Conservation (phyloP, 2,797 vertebrate species). For the Malacoctenus gilli region DNA sequence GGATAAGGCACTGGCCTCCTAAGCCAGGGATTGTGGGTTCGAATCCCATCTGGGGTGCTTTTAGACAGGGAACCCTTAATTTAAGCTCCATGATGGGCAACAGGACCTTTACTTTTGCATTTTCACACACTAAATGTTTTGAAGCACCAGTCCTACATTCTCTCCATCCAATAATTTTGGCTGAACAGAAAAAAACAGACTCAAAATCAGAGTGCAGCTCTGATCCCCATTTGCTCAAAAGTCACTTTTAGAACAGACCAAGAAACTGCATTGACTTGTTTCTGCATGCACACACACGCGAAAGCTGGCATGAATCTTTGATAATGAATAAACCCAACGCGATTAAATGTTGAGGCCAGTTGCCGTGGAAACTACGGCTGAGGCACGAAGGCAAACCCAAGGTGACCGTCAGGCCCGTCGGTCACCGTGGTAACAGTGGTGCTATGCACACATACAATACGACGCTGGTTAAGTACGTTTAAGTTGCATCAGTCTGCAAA, state of each 20-base stretch:
- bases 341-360: constrained; percentile 64
- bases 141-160: too few relatives aligned
- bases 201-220: constrained; percentile 10
- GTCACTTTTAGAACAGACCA: constrained; percentile 21
- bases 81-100: too few relatives aligned
- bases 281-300: constrained; percentile 1
- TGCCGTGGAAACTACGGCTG: constrained; percentile 67
- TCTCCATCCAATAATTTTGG: too few relatives aligned
- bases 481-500: constrained; percentile 30
- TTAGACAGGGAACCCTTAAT: too few relatives aligned
- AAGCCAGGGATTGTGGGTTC: constrained; percentile 69
- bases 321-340: constrained; percentile 59
- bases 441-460: constrained; percentile 30
- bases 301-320: constrained; percentile 28
- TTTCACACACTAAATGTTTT: too few relatives aligned
- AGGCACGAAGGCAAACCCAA: constrained; percentile 58
- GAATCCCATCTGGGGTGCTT: constrained; percentile 15
- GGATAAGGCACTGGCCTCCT: constrained; percentile 10
- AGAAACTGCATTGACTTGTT: constrained; percentile 21
- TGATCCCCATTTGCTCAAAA: too few relatives aligned
- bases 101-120: too few relatives aligned
- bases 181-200: too few relatives aligned
- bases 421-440: constrained; percentile 72
- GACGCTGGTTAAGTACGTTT: constrained; percentile 12
- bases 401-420: constrained; percentile 63